These are phyloP conservation scores for Lagenorhynchus albirostris DNA, from an alignment of 2,113 vertebrate species.

Conservation along the genomic window DNA sequence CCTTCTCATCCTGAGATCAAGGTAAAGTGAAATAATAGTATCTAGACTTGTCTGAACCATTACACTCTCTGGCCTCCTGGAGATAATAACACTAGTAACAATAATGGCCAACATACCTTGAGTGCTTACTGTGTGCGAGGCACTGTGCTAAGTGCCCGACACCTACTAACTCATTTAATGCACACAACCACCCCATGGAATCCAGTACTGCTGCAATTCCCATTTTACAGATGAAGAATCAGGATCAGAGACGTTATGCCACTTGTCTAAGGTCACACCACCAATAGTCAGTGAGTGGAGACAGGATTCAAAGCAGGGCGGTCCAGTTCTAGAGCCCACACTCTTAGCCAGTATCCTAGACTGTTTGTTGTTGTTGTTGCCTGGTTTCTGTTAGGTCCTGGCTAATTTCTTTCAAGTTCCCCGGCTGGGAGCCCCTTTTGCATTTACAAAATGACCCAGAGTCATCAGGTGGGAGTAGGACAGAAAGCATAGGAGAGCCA, in stretches of 20 bases:
- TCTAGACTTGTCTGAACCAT: neutral
- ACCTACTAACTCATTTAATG: neutral
- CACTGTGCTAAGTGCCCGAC: neutral
- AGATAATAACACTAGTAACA: neutral
- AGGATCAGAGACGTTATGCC: neutral
- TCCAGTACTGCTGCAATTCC: neutral
- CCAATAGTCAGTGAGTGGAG: neutral
- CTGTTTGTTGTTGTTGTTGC: neutral
- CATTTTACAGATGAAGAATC: neutral
- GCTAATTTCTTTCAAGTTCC: neutral
- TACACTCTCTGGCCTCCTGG: neutral
- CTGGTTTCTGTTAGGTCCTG: neutral
- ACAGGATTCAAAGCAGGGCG: neutral
- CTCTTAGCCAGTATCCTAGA: neutral
- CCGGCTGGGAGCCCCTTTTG: neutral
- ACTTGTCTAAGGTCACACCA: neutral
- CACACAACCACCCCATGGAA: neutral
- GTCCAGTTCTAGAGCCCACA: neutral
- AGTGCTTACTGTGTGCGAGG: accelerated
- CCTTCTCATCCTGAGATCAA: neutral
- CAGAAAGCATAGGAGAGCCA: neutral
- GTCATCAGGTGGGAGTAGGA: neutral
- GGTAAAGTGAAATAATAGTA: neutral
- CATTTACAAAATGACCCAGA: neutral
- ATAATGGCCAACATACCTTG: neutral